These are phyloP conservation scores for Cylloceria caligata DNA, from an alignment of 2,888 invertebrate genomes.

Conservation along the genomic window DNA sequence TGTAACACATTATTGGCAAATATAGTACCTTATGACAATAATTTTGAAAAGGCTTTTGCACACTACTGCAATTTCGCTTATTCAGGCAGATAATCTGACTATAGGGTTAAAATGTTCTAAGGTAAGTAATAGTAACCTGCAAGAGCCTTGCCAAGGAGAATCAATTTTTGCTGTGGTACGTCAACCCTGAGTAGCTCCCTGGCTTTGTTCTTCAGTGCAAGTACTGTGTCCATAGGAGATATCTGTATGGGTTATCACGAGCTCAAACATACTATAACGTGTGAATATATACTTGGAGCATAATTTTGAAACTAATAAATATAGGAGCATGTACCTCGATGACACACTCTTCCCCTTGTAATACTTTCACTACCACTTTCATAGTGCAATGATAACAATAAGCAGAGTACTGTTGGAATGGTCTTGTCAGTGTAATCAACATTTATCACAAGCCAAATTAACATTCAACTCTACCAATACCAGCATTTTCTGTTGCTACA, in stretches of 20 bases:
- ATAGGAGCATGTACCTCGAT: conserved; percentile 86
- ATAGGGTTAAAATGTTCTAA: background rate
- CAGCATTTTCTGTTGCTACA: conserved; percentile 70
- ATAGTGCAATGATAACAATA: conserved; percentile 83
- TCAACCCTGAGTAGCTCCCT: conserved; percentile 88
- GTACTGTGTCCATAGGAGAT: conserved; percentile 85
- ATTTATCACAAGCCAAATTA: conserved; percentile 58
- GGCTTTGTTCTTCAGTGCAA: conserved; percentile 89
- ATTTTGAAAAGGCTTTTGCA: too few relatives aligned
- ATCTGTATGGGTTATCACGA: conserved; percentile 75
- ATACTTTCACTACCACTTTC: conserved; percentile 90
- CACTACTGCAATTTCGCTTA: too few relatives aligned
- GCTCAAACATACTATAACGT: conserved; percentile 19
- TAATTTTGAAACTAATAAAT: background rate
- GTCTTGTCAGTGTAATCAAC: conserved; percentile 60
- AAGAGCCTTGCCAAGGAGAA: conserved; percentile 90
- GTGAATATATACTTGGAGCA: background rate
- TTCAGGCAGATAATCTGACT: too few relatives aligned
- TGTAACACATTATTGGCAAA: too few relatives aligned
- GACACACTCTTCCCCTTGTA: conserved; percentile 90
- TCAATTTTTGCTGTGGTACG: conserved; percentile 89
- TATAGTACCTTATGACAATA: too few relatives aligned
- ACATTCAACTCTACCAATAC: conserved; percentile 56
- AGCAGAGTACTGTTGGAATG: conserved; percentile 29
- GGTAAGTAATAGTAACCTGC: conserved; percentile 81